Percentiles rank a stretch among this genome's conserved stretches.
phyloP scores from a whole-genome alignment of 2,888 invertebrate genomes.

The Dynastes hyllus region DNA sequence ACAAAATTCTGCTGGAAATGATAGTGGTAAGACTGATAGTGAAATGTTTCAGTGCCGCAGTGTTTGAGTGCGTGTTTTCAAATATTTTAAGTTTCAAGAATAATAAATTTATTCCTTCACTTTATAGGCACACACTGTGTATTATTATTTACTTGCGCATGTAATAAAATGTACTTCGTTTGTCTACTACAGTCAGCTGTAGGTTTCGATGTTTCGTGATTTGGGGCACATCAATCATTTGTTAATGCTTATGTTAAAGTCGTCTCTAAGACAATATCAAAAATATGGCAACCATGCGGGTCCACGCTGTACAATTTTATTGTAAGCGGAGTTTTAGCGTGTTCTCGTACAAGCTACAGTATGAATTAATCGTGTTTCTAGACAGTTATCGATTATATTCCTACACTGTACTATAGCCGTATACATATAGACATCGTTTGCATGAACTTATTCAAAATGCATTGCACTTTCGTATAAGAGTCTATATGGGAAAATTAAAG shows the following conservation, averaged over 20 bases:
- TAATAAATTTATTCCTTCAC: no score
- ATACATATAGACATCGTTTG: not conserved
- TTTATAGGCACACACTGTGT: not conserved
- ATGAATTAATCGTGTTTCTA: not conserved
- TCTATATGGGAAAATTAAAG: not conserved
- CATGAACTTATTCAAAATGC: not conserved
- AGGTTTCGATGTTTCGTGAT: no score
- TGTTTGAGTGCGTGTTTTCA: no score
- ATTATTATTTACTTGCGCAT: not conserved
- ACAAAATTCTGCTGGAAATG: no score
- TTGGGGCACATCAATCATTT: not conserved
- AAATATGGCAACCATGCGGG: not conserved
- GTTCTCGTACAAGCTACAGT: not conserved
- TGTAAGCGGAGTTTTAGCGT: not conserved
- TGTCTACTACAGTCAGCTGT: no score
- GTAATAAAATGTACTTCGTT: not conserved
- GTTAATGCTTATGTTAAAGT: not conserved
- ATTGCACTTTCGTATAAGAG: not conserved
- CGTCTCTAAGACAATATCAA: not conserved
- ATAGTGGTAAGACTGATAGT: no score
- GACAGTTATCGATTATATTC: not conserved
- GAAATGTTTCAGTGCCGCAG: no score
- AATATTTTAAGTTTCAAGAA: no score
- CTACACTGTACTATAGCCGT: not conserved
- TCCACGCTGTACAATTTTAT: not conserved